phyloP scores from a whole-genome alignment of 2,113 vertebrate species.

The Climacteris rufus region DNA sequence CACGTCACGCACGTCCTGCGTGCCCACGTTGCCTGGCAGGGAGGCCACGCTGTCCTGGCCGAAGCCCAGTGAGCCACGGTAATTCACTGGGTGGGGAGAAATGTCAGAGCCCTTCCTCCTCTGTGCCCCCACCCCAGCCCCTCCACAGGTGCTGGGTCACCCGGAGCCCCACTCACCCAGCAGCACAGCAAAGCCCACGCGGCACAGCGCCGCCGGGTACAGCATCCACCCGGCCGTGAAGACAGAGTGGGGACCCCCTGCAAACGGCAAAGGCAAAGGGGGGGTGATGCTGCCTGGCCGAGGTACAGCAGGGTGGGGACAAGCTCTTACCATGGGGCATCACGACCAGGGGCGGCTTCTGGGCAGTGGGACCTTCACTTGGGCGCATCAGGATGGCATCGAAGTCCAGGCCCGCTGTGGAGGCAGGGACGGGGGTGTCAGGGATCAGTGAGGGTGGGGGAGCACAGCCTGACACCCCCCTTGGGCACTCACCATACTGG shows the following conservation, averaged over 20 bases:
- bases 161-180: slow-evolving; percentile 73
- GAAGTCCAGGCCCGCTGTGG: slow-evolving; percentile 85
- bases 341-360: slow-evolving; percentile 84
- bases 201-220: slow-evolving; percentile 80
- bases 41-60: slow-evolving; percentile 90
- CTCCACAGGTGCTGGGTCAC: accelerated
- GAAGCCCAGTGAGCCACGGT: slow-evolving; percentile 89
- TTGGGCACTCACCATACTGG: slow-evolving; percentile 79
- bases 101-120: neutral
- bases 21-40: slow-evolving; percentile 85
- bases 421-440: neutral
- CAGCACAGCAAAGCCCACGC: slow-evolving; percentile 84
- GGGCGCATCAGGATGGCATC: slow-evolving; percentile 89
- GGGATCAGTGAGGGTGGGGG: accelerated
- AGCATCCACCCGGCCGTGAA: slow-evolving; percentile 86
- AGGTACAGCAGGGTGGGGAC: neutral
- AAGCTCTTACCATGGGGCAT: slow-evolving; percentile 85
- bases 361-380: slow-evolving; percentile 57
- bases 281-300: neutral
- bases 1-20: slow-evolving; percentile 89
- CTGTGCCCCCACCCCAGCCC: accelerated
- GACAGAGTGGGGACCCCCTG: slow-evolving; percentile 91
- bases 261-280: neutral
- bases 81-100: slow-evolving; percentile 80
- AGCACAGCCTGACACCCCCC: neutral